Evolutionary conservation across 1,140 invertebrate species (phyloP).

Genomic region (Monomorium pharaonis): DNA sequence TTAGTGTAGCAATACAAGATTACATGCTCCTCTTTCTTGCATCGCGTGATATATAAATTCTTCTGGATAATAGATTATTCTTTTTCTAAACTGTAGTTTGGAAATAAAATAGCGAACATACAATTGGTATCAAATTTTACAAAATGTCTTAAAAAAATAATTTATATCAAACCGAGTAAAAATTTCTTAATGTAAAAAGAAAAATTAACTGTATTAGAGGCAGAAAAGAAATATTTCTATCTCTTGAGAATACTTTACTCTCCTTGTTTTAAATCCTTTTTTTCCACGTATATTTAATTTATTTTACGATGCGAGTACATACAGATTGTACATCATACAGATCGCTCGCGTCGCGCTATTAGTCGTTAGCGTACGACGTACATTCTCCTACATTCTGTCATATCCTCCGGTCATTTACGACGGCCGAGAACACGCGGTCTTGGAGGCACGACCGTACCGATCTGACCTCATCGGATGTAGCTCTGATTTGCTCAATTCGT

Average conservation of each 20-base stretch:
- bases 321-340: not conserved
- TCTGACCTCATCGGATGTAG: conserved; percentile 84
- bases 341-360: not conserved
- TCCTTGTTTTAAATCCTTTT: not conserved
- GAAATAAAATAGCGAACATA: not conserved
- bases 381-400: conserved; percentile 36
- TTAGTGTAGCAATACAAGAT: not conserved
- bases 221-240: too few relatives aligned
- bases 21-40: not conserved
- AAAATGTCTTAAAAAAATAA: not conserved
- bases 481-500: conserved; percentile 85
- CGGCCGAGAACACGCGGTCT: conserved; percentile 63
- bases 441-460: conserved; percentile 72
- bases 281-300: not conserved
- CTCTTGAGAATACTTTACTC: not conserved
- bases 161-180: not conserved
- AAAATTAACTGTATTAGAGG: not conserved
- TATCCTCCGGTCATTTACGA: conserved; percentile 33
- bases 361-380: not conserved
- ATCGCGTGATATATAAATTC: not conserved
- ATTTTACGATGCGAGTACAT: not conserved
- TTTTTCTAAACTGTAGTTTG: not conserved
- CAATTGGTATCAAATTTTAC: not conserved
- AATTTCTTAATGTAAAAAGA: not conserved
- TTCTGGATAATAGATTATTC: not conserved